Percentiles rank a stretch among this genome's conserved stretches.
Conservation (phyloP, 1,140 invertebrate species). For the Oryctes rhinoceros region DNA sequence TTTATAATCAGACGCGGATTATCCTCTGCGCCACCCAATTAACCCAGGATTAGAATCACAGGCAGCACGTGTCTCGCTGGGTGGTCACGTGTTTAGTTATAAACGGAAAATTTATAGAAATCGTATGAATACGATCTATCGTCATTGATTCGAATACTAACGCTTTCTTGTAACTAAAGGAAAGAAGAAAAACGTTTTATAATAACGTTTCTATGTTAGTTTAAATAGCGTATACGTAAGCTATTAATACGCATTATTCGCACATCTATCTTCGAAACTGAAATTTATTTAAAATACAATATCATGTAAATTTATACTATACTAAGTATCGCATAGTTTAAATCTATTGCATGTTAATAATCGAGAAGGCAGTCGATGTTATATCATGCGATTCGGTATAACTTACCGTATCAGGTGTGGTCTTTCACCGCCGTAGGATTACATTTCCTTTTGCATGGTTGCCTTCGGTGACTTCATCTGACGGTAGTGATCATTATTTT, state of each 20-base stretch:
- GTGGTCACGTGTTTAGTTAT: conserved; percentile 43
- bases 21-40: conserved; percentile 41
- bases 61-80: conserved; percentile 42
- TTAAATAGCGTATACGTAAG: background rate
- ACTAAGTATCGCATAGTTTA: background rate
- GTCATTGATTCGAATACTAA: background rate
- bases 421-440: conserved; percentile 23
- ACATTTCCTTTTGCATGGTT: conserved; percentile 9
- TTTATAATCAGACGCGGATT: conserved; percentile 37
- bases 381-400: conserved; percentile 22
- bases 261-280: no score
- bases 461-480: conserved; percentile 24
- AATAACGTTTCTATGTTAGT: background rate
- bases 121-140: conserved; percentile 3
- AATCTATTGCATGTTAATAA: conserved; percentile 1
- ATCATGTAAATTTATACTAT: no score
- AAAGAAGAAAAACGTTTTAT: no score
- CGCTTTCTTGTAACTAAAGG: background rate
- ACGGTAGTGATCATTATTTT: conserved; percentile 34
- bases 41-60: conserved; percentile 45
- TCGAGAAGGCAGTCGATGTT: background rate
- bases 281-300: background rate
- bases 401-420: conserved; percentile 38
- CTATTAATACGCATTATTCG: no score
- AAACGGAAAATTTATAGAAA: conserved; percentile 36